Percentiles rank a stretch among this genome's conserved stretches.
phyloP scores from a whole-genome alignment of 2,113 vertebrate species.

The Thalassoma bifasciatum region DNA sequence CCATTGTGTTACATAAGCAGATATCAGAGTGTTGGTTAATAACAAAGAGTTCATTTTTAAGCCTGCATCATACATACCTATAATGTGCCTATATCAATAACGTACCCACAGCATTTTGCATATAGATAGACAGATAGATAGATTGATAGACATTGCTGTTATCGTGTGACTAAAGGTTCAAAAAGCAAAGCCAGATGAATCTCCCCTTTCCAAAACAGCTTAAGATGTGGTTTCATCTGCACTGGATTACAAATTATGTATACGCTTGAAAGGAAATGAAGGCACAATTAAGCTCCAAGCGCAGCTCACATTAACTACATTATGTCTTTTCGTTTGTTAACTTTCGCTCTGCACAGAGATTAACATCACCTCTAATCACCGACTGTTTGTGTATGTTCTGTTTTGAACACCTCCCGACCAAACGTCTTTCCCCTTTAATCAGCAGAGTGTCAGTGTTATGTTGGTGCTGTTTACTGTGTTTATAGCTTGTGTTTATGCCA shows the following conservation, averaged over 20 bases:
- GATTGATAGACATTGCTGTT: no score
- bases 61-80: no score
- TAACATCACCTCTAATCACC: conserved; percentile 50
- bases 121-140: no score
- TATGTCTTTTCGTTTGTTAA: conserved; percentile 54
- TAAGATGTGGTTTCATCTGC: conserved; percentile 32
- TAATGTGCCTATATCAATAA: no score
- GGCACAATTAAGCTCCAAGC: conserved; percentile 19
- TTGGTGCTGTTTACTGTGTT: conserved; percentile 68
- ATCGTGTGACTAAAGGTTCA: conserved; percentile 34
- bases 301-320: conserved; percentile 38
- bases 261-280: neutral
- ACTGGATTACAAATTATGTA: neutral
- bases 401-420: conserved; percentile 64
- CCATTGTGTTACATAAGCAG: no score
- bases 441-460: conserved; percentile 52
- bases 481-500: conserved; percentile 74
- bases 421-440: conserved; percentile 67
- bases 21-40: no score
- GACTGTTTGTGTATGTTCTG: conserved; percentile 55
- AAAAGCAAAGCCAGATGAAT: conserved; percentile 41
- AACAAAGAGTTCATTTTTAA: no score
- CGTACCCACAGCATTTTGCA: no score
- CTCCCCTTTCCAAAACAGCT: neutral
- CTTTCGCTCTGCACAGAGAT: conserved; percentile 47